phyloP scores from a whole-genome alignment of 2,113 vertebrate genomes.

The Emydocephalus ijimae region DNA sequence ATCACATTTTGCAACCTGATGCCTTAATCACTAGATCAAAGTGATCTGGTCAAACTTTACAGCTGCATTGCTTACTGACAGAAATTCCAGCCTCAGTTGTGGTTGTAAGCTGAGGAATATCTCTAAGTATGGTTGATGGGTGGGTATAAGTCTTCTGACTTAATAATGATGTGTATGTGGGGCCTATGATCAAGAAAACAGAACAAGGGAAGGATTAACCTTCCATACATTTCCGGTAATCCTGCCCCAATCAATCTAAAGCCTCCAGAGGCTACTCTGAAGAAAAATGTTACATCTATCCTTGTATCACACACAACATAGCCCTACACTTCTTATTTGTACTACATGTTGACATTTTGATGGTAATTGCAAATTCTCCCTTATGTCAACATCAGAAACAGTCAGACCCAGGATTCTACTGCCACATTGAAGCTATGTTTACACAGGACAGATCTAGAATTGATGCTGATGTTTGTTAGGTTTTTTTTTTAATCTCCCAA shows the following conservation, averaged over 20 bases:
- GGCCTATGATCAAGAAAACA: not conserved
- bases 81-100: not conserved
- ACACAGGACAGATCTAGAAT: rapidly evolving
- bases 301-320: too few species aligned
- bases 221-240: not conserved
- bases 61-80: not conserved
- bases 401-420: not conserved
- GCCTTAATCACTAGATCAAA: not conserved
- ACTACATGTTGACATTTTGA: not conserved
- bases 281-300: not conserved
- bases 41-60: not conserved
- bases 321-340: not conserved
- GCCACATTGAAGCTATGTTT: not conserved
- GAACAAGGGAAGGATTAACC: not conserved
- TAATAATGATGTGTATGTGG: not conserved
- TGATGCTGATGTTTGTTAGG: not conserved
- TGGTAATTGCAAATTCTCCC: not conserved
- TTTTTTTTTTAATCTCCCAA: not conserved
- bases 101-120: too few species aligned
- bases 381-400: not conserved
- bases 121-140: too few species aligned
- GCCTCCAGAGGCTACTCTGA: not conserved
- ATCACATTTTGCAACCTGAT: not conserved
- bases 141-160: not conserved
- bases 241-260: not conserved